These are phyloP conservation scores for Glossosoma conforme DNA, from an alignment of 1,140 invertebrate genomes.

Conservation along the genomic window DNA sequence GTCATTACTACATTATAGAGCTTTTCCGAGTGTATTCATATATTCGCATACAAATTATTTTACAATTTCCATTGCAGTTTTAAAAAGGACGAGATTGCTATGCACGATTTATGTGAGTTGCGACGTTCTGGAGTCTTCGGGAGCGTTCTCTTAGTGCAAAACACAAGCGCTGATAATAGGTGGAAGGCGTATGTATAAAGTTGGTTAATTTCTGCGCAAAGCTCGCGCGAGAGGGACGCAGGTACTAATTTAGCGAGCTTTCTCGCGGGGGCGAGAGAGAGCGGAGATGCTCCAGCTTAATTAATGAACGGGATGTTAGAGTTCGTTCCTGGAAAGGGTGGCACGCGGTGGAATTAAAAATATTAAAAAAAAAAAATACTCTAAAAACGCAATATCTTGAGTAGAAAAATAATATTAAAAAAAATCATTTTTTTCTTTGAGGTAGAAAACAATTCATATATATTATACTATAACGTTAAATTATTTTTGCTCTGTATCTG, in stretches of 20 bases:
- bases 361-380: background rate
- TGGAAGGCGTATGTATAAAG: slow-evolving; percentile 30
- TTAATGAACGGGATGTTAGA: slow-evolving; percentile 54
- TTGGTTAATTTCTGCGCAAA: slow-evolving; percentile 53
- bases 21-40: too few species aligned
- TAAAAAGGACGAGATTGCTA: too few species aligned
- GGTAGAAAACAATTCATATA: too few species aligned
- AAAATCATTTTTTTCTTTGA: too few species aligned
- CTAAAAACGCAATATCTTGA: background rate
- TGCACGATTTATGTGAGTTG: too few species aligned
- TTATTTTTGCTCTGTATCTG: too few species aligned
- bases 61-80: too few species aligned
- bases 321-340: slow-evolving; percentile 44
- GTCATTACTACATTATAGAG: too few species aligned
- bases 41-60: too few species aligned
- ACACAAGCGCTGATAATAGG: slow-evolving; percentile 28
- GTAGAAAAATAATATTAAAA: too few species aligned
- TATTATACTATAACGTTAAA: too few species aligned
- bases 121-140: slow-evolving; percentile 3
- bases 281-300: slow-evolving; percentile 42
- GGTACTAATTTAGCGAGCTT: slow-evolving; percentile 48
- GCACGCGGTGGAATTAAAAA: slow-evolving; percentile 2
- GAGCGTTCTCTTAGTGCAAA: slow-evolving; percentile 23
- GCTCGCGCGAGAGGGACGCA: slow-evolving; percentile 44
- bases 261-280: slow-evolving; percentile 40